phyloP scores from a whole-genome alignment of 2,888 invertebrate species.

The Lasioglossum lativentre region DNA sequence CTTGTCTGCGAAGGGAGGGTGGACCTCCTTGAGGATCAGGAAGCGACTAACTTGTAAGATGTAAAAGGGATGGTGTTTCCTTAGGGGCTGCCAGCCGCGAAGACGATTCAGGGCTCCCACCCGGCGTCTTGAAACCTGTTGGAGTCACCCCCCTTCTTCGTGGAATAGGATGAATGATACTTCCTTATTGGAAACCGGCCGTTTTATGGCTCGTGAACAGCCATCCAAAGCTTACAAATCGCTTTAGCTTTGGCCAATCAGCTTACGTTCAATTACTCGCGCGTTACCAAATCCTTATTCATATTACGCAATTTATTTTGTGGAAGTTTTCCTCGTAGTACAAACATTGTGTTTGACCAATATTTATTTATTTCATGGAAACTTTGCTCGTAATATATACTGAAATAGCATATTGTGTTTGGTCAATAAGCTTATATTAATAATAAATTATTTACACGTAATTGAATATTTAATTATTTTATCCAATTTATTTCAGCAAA shows the following conservation, averaged over 20 bases:
- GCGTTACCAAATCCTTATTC: not conserved
- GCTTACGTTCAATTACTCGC: not conserved
- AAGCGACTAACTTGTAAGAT: constrained; percentile 56
- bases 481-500: not conserved
- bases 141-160: constrained; percentile 70
- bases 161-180: constrained; percentile 63
- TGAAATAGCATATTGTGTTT: not conserved
- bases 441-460: not conserved
- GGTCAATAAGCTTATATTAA: not conserved
- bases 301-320: not conserved
- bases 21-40: constrained; percentile 65
- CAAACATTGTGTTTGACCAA: not conserved
- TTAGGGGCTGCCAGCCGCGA: constrained; percentile 54
- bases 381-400: not conserved
- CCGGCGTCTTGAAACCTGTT: constrained; percentile 82
- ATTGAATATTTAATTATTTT: not conserved
- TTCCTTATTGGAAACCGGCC: constrained; percentile 35
- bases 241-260: not conserved
- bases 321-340: not conserved
- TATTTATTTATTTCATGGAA: not conserved
- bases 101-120: constrained; percentile 54
- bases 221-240: constrained; percentile 8
- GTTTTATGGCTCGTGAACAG: constrained; percentile 24
- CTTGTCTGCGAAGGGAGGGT: constrained; percentile 42
- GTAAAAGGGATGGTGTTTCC: constrained; percentile 63